Evolutionary conservation across 2,797 vertebrate species (phyloP), one percentile per base, ranked within the genome.

Genomic region (Chaenodraco wilsoni): DNA sequence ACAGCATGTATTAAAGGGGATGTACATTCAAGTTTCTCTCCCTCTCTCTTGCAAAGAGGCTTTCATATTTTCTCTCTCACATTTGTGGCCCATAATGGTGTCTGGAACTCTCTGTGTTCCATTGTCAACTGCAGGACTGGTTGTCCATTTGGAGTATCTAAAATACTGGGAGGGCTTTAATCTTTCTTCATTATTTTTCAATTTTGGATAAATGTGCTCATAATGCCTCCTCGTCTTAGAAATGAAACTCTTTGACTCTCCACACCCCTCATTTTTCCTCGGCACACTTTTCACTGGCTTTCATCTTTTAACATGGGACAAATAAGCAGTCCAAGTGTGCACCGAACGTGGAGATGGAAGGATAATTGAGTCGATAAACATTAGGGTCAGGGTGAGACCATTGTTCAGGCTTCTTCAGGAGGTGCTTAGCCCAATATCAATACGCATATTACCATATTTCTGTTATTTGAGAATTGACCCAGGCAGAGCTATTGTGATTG

Each of bases 181-280:
- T 95, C 94, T 95, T 95, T 95, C 94, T 94, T 95, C 94, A 95
- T 95, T 95, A 96, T 94, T 93, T 94, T 90, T 93, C 94, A 94
- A 96, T 95, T 96, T 95, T 88, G 91, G 93, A 94, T 95, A 95
- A 95, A 95, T 94, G 93, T 92, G 87, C 92, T 92, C 90, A 88
- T 94, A 94, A 94, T 91, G 86, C 87, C 87, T 83, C 83, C 86
- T 89, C 91, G 84, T 89, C 88, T 88, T 84, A 80, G 89, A 92
- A 95, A 95, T 93, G 93, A 95, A 94, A 94, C 89, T 92, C 92
- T 92, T 93, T 92, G 89, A 93, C 93, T 91, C 89, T 85, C 87
- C 84, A 67, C 81, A 80, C 91, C 87, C 83, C 83, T 90, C 84
- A 82, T 89, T 87, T 91, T 82, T 87, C 49, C 84, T 76, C 13